phyloP scores from a whole-genome alignment of 2,797 vertebrate species.

The Enteromius paludinosus region DNA sequence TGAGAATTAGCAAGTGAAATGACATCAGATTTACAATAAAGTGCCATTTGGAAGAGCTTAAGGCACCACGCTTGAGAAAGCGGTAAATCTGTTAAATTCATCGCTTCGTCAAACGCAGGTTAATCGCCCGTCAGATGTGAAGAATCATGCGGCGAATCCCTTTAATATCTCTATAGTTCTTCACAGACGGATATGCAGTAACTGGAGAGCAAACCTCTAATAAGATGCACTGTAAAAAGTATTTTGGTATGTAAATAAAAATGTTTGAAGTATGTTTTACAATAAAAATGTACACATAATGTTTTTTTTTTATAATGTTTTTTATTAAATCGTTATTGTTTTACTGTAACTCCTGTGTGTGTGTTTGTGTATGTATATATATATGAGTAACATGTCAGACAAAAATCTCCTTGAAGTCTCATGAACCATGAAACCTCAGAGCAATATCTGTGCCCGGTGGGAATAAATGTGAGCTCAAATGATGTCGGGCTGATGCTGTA shows the following conservation, averaged over 20 bases:
- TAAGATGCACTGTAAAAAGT: too few species aligned
- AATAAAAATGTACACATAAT: too few species aligned
- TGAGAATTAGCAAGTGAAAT: conserved; percentile 75
- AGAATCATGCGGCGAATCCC: background rate
- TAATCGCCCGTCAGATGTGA: background rate
- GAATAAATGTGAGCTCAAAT: background rate
- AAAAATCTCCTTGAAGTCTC: background rate
- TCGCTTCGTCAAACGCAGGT: conserved; percentile 47
- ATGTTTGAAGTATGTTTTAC: too few species aligned
- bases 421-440: background rate
- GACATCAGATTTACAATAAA: conserved; percentile 69
- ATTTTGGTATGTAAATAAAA: too few species aligned
- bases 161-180: background rate
- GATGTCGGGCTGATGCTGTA: background rate
- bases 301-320: too few species aligned
- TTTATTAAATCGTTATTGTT: too few species aligned
- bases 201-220: too few species aligned
- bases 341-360: too few species aligned
- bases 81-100: conserved; percentile 72
- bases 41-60: conserved; percentile 75
- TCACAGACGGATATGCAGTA: too few species aligned
- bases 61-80: conserved; percentile 70
- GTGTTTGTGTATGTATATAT: too few species aligned
- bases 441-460: background rate
- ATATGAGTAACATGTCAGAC: background rate